Evolutionary conservation across 2,113 vertebrate genomes (phyloP).

Genomic region (Todiramphus saurophagus): DNA sequence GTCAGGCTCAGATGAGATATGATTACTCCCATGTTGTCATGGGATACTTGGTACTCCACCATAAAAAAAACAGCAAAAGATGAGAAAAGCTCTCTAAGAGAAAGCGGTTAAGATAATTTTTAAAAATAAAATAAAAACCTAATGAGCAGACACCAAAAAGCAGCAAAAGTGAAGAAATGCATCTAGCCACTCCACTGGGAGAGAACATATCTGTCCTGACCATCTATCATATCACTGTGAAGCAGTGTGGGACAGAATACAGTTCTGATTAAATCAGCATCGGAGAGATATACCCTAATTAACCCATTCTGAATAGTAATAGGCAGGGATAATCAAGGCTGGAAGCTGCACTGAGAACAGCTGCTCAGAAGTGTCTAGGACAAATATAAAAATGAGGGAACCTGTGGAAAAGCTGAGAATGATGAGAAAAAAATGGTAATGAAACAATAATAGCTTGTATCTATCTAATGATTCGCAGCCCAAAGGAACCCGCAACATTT

Average conservation of each 20-base stretch:
- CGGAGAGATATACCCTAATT: background rate
- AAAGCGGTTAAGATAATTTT: background rate
- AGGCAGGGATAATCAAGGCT: background rate
- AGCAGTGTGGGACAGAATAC: background rate
- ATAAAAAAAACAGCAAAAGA: background rate
- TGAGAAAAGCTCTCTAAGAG: background rate
- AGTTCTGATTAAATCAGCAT: background rate
- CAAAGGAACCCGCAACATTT: background rate
- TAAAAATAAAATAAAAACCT: background rate
- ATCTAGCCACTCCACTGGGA: background rate
- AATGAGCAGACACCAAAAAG: background rate
- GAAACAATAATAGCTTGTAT: background rate
- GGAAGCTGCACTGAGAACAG: background rate
- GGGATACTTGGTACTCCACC: background rate
- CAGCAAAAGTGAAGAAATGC: background rate
- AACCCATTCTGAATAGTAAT: background rate
- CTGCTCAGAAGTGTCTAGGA: background rate
- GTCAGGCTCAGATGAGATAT: background rate
- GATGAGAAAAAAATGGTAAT: background rate
- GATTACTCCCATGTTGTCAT: background rate
- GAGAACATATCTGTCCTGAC: background rate
- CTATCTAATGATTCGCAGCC: background rate
- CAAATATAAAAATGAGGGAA: background rate
- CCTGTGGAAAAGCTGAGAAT: background rate
- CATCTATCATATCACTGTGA: background rate